These are phyloP conservation scores for Rhamphomyia laevipes DNA, from an alignment of 2,888 invertebrate genomes.

Conservation along the genomic window DNA sequence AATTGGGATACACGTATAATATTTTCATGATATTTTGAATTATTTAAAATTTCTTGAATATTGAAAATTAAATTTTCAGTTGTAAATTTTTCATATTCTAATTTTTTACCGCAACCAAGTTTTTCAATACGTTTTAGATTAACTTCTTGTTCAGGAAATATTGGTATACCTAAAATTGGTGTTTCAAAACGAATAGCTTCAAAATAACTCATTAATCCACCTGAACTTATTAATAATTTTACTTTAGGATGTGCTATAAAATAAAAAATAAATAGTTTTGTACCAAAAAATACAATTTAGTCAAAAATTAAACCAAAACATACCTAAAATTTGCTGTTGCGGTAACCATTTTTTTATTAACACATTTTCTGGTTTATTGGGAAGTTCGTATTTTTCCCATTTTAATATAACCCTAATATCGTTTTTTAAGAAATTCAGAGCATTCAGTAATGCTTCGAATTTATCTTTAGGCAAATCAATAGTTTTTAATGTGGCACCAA, in stretches of 20 bases:
- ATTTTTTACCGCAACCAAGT: slow-evolving; percentile 33
- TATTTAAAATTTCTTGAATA: slow-evolving; percentile 31
- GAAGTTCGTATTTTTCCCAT: slow-evolving; percentile 38
- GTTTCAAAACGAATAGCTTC: slow-evolving; percentile 42
- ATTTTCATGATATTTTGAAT: slow-evolving; percentile 25
- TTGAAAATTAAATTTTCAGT: slow-evolving; percentile 32
- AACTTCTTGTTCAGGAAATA: slow-evolving; percentile 40
- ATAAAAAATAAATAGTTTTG: not conserved
- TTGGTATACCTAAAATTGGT: slow-evolving; percentile 42
- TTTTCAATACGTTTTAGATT: slow-evolving; percentile 37
- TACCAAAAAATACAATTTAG: not conserved
- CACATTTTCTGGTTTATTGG: slow-evolving; percentile 34
- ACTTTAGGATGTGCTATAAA: slow-evolving; percentile 43
- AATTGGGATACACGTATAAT: slow-evolving; percentile 17
- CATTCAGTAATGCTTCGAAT: slow-evolving; percentile 26
- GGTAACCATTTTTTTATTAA: slow-evolving; percentile 34
- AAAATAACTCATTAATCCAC: slow-evolving; percentile 44
- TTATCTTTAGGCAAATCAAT: slow-evolving; percentile 32
- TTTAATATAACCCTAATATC: slow-evolving; percentile 39
- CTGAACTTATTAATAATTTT: slow-evolving; percentile 46
- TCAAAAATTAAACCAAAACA: not conserved
- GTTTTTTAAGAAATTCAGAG: slow-evolving; percentile 15
- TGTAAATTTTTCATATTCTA: slow-evolving; percentile 32
- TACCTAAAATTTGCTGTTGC: slow-evolving; percentile 34
- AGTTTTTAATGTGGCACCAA: slow-evolving; percentile 36